Evolutionary conservation across 2,113 vertebrate genomes (phyloP).

Genomic region (Syngnathus scovelli): DNA sequence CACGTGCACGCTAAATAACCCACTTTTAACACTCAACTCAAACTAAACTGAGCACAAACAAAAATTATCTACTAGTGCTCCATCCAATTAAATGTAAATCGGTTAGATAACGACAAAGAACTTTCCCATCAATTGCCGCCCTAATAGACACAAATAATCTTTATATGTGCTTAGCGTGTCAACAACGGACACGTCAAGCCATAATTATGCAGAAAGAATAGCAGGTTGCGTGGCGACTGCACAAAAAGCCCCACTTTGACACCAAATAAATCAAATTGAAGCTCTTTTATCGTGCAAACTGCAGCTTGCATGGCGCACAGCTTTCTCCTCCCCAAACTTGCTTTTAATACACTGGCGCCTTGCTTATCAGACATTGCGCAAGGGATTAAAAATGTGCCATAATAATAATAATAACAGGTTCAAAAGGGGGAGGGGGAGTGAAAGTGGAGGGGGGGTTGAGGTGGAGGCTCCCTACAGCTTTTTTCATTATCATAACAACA

Average conservation of each 20-base stretch:
- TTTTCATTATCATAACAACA: conserved; percentile 60
- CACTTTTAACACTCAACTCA: neutral
- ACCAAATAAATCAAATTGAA: neutral
- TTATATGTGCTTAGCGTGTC: no score
- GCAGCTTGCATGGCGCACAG: neutral
- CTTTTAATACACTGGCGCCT: conserved; percentile 3
- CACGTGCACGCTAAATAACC: neutral
- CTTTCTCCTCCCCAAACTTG: conserved; percentile 1
- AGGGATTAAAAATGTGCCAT: conserved; percentile 46
- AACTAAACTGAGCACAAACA: neutral
- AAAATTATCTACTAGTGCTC: neutral
- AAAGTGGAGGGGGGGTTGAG: neutral
- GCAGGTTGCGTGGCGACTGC: neutral
- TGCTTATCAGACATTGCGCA: conserved; percentile 38
- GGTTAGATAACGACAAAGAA: neutral
- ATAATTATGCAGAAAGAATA: neutral
- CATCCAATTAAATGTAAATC: neutral
- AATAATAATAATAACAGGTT: conserved; percentile 46
- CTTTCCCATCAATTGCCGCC: no score
- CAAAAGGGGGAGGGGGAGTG: neutral
- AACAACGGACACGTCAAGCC: neutral
- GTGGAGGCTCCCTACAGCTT: conserved; percentile 25
- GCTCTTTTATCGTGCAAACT: neutral
- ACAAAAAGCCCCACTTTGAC: neutral
- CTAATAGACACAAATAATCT: neutral